Evolutionary conservation across 2,888 invertebrate species (phyloP).

Genomic region (Cheilosia vernalis): DNA sequence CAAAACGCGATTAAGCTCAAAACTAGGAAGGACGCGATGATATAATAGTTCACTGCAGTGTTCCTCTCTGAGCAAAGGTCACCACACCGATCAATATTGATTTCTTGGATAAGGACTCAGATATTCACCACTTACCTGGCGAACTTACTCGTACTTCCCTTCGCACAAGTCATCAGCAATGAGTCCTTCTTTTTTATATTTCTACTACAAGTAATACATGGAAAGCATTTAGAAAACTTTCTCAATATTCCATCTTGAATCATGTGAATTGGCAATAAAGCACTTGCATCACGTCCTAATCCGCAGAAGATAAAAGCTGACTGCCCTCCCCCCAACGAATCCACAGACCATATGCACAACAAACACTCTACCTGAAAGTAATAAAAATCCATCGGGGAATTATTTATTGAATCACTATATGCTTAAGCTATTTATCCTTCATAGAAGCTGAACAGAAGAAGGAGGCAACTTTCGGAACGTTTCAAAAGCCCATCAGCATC

Average conservation of each 20-base stretch:
- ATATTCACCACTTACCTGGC: too few relatives aligned
- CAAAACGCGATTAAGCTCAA: too few relatives aligned
- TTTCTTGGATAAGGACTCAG: too few relatives aligned
- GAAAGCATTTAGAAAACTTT: constrained; percentile 20
- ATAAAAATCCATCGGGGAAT: constrained; percentile 71
- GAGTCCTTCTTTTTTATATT: too few relatives aligned
- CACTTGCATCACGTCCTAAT: constrained; percentile 64
- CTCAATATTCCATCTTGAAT: constrained; percentile 33
- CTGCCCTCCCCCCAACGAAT: constrained; percentile 4
- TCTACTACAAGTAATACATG: too few relatives aligned
- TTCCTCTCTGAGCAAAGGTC: too few relatives aligned
- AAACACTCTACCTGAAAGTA: constrained; percentile 66
- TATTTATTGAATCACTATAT: constrained; percentile 72
- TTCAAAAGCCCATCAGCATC: constrained; percentile 62
- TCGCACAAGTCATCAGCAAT: too few relatives aligned
- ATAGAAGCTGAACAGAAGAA: constrained; percentile 54
- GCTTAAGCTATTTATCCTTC: constrained; percentile 73
- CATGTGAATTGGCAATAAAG: constrained; percentile 65
- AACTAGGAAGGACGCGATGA: too few relatives aligned
- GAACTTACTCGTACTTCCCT: too few relatives aligned
- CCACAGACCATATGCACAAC: constrained; percentile 17
- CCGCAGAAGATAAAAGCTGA: constrained; percentile 33
- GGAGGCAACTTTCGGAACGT: constrained; percentile 51
- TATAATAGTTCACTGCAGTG: too few relatives aligned
- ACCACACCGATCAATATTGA: too few relatives aligned